phyloP scores from a whole-genome alignment of 1,140 invertebrate genomes.

The Cyclargus thomasi region DNA sequence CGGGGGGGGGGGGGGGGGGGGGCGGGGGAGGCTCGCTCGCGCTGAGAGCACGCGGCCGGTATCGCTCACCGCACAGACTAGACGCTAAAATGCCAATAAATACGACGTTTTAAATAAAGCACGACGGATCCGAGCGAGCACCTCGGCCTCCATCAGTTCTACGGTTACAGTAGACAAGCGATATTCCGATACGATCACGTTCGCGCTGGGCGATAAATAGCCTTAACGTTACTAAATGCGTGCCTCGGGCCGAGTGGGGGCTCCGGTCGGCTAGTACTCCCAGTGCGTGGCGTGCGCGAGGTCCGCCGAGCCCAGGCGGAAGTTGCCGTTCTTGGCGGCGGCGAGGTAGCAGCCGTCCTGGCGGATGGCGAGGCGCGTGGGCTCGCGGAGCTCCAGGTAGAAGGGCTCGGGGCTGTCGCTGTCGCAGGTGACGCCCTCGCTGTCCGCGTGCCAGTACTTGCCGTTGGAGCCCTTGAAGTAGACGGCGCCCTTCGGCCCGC shows the following conservation, averaged over 20 bases:
- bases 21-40: neutral
- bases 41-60: slow-evolving; percentile 38
- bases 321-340: slow-evolving; percentile 95
- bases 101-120: slow-evolving; percentile 29
- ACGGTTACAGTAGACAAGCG: slow-evolving; percentile 56
- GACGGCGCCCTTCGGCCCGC: slow-evolving; percentile 91
- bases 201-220: slow-evolving; percentile 47
- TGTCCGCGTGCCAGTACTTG: slow-evolving; percentile 94
- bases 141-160: slow-evolving; percentile 51
- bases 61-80: slow-evolving; percentile 56
- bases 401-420: slow-evolving; percentile 91
- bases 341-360: slow-evolving; percentile 85
- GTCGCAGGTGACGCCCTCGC: slow-evolving; percentile 91
- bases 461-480: slow-evolving; percentile 93
- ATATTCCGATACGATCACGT: slow-evolving; percentile 62
- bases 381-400: slow-evolving; percentile 93
- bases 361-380: slow-evolving; percentile 94
- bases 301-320: slow-evolving; percentile 88
- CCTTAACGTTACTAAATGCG: slow-evolving; percentile 63
- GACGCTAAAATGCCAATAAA: slow-evolving; percentile 60
- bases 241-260: slow-evolving; percentile 37
- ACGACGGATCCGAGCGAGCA: slow-evolving; percentile 30
- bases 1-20: neutral
- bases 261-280: slow-evolving; percentile 97
- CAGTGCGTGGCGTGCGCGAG: slow-evolving; percentile 90